Evolutionary conservation across 2,113 vertebrate species (phyloP).

Genomic region (Brachionichthys hirsutus): DNA sequence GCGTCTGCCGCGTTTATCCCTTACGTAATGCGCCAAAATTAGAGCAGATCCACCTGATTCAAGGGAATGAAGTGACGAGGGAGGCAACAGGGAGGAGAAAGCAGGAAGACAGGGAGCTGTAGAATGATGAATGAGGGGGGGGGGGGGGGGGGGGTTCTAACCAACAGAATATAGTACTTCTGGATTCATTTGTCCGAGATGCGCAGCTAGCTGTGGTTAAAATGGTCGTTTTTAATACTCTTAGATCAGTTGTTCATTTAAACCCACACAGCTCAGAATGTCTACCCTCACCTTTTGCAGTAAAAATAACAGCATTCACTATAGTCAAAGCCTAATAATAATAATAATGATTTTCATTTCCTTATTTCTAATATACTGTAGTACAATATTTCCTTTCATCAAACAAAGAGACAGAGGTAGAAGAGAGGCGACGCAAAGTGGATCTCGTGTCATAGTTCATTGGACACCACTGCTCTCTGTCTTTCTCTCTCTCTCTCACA

Average conservation of each 20-base stretch:
- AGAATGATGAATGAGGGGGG: background rate
- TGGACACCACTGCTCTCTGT: constrained; percentile 19
- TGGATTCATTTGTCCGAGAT: too few relatives aligned
- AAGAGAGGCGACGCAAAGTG: constrained; percentile 8
- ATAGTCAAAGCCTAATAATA: too few relatives aligned
- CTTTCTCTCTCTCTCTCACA: background rate
- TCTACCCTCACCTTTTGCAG: too few relatives aligned
- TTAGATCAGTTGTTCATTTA: too few relatives aligned
- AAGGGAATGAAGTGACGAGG: constrained; percentile 19
- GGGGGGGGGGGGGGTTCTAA: too few relatives aligned
- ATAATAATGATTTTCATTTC: too few relatives aligned
- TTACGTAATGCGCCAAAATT: constrained; percentile 58
- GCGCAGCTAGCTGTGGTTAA: too few relatives aligned
- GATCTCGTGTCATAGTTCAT: constrained; percentile 50
- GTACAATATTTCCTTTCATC: constrained; percentile 10
- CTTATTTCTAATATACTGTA: too few relatives aligned
- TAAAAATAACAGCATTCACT: too few relatives aligned
- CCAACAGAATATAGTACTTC: too few relatives aligned
- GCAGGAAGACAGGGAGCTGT: background rate
- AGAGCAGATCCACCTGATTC: constrained; percentile 57
- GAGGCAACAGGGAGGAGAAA: constrained; percentile 6
- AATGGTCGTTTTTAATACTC: too few relatives aligned
- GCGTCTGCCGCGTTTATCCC: constrained; percentile 46
- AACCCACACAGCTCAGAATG: too few relatives aligned
- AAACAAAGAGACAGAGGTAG: background rate